phyloP scores from a whole-genome alignment of 2,113 vertebrate genomes.

The Psammodynastes pulverulentus region DNA sequence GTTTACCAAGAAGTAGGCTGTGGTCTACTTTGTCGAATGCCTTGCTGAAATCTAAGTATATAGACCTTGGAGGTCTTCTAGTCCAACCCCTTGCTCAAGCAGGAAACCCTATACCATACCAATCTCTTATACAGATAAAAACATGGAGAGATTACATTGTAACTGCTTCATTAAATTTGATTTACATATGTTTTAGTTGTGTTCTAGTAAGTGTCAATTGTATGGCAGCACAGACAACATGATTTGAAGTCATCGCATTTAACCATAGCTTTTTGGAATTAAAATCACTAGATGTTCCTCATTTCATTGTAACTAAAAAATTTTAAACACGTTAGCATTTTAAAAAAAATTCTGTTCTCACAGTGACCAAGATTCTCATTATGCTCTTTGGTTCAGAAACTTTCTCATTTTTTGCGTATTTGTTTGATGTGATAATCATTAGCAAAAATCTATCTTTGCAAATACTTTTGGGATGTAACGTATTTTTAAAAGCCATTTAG shows the following conservation, averaged over 20 bases:
- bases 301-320: background rate
- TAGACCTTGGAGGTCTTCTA: background rate
- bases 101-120: background rate
- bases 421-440: background rate
- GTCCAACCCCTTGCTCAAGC: background rate
- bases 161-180: background rate
- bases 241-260: background rate
- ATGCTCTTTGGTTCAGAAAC: background rate
- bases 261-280: background rate
- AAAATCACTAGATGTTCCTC: background rate
- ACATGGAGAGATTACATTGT: background rate
- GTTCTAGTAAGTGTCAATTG: background rate
- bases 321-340: background rate
- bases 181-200: background rate
- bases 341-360: background rate
- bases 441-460: background rate
- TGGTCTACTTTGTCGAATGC: too few species aligned
- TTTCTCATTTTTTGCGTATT: background rate
- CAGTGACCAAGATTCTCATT: background rate
- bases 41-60: too few species aligned
- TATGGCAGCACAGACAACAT: background rate
- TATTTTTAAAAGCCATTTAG: background rate
- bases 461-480: background rate
- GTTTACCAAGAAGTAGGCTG: too few species aligned
- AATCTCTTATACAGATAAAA: background rate